phyloP scores from a whole-genome alignment of 2,113 vertebrate genomes.

The Motacilla alba region DNA sequence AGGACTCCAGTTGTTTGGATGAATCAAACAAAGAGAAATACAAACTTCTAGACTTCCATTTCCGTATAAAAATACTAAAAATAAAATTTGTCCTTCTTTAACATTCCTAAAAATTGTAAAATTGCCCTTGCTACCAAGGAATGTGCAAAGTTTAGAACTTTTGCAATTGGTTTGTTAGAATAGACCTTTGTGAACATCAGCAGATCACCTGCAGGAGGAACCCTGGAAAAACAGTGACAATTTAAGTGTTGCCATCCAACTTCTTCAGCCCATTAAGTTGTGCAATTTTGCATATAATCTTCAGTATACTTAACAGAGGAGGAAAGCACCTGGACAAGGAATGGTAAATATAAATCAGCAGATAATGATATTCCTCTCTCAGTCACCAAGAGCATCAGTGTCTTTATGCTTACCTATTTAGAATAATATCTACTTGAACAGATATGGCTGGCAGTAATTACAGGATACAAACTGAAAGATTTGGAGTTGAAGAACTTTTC shows the following conservation, averaged over 20 bases:
- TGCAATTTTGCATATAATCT: constrained; percentile 49
- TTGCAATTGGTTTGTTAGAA: not conserved
- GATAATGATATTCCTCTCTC: not conserved
- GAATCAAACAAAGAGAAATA: not conserved
- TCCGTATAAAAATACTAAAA: not conserved
- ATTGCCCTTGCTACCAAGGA: not conserved
- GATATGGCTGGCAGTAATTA: not conserved
- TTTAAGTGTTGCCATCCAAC: constrained; percentile 50
- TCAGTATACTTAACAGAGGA: not conserved
- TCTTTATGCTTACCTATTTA: constrained; percentile 13
- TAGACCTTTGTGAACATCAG: not conserved
- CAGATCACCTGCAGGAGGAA: not conserved
- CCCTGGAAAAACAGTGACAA: constrained; percentile 23
- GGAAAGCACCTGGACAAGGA: constrained; percentile 26
- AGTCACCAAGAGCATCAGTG: not conserved
- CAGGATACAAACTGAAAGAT: not conserved
- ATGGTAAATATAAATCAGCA: not conserved
- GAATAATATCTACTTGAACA: not conserved
- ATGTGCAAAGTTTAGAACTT: not conserved
- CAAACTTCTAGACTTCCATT: not conserved
- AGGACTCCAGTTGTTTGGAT: not conserved
- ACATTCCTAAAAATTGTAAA: not conserved
- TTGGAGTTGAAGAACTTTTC: not conserved
- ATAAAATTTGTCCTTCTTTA: not conserved
- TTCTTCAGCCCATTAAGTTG: constrained; percentile 55